A percentile compares a stretch with the other conserved stretches of the same genome.
These are phyloP conservation scores for Heliconius congener DNA, from an alignment of 1,140 invertebrate species.

Conservation along the genomic window DNA sequence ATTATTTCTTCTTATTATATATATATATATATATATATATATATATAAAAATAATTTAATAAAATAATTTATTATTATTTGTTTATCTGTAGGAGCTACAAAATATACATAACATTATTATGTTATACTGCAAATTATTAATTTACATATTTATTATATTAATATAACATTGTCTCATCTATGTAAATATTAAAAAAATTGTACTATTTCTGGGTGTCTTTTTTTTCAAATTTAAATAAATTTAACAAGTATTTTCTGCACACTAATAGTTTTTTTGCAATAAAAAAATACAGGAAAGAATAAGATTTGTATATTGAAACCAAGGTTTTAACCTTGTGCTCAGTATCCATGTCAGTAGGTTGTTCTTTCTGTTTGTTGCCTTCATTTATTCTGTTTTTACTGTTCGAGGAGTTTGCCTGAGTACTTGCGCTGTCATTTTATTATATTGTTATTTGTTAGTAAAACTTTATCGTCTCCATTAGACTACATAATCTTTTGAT, in stretches of 20 bases:
- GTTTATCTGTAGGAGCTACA: too few relatives aligned
- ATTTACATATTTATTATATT: too few relatives aligned
- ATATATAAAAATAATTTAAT: too few relatives aligned
- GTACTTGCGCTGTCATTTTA: not conserved
- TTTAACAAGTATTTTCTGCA: not conserved
- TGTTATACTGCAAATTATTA: too few relatives aligned
- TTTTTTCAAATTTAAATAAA: not conserved
- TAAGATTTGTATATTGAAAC: slow-evolving; percentile 26
- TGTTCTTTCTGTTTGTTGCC: slow-evolving; percentile 15
- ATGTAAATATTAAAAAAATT: too few relatives aligned
- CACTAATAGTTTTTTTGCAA: not conserved
- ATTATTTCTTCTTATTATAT: too few relatives aligned
- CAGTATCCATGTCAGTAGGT: slow-evolving; percentile 46
- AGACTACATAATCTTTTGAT: not conserved
- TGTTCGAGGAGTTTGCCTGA: not conserved
- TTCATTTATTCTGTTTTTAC: slow-evolving; percentile 21
- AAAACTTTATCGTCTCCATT: not conserved
- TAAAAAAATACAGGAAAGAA: slow-evolving; percentile 19
- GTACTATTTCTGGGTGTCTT: not conserved
- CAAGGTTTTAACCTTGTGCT: slow-evolving; percentile 49
- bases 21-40: too few relatives aligned
- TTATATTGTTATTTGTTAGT: not conserved
- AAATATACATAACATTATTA: too few relatives aligned
- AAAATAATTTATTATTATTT: too few relatives aligned
- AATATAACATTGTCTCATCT: too few relatives aligned